phyloP scores from a whole-genome alignment of 2,113 vertebrate species.

The Oostethus manadensis region DNA sequence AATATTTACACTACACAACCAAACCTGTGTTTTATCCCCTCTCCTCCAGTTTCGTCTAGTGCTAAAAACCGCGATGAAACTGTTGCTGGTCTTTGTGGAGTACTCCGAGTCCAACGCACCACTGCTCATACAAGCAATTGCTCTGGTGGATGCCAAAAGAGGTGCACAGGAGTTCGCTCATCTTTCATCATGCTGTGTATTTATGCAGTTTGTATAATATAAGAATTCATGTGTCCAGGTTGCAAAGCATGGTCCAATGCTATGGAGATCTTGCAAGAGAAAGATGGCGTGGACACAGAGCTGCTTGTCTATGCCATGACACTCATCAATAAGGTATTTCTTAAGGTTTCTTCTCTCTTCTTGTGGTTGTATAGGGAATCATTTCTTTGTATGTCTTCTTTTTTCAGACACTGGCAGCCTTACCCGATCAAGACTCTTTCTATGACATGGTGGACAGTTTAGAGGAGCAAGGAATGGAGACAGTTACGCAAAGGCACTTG shows the following conservation, averaged over 20 bases:
- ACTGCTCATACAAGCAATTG: conserved; percentile 81
- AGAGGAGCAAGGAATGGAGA: conserved; percentile 89
- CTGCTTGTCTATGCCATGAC: conserved; percentile 91
- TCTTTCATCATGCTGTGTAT: neutral
- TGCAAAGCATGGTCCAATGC: conserved; percentile 82
- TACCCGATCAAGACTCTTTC: conserved; percentile 94
- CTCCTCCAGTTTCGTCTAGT: conserved; percentile 85
- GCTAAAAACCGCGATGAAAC: conserved; percentile 90
- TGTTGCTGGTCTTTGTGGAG: conserved; percentile 92
- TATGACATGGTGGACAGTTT: conserved; percentile 90
- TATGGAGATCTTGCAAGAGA: conserved; percentile 92
- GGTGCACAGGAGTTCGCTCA: conserved; percentile 66
- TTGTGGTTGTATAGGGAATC: neutral
- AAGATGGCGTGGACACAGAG: conserved; percentile 90
- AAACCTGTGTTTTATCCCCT: neutral
- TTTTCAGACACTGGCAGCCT: conserved; percentile 78
- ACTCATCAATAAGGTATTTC: conserved; percentile 88
- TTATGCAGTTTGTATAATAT: neutral
- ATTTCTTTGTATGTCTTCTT: neutral
- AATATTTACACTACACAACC: too few species aligned
- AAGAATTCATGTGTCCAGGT: conserved; percentile 58
- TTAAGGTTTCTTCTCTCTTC: neutral
- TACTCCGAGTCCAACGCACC: conserved; percentile 85
- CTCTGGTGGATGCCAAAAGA: conserved; percentile 78
- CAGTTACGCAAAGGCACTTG: conserved; percentile 82